These are phyloP conservation scores for Cyanoramphus novaezelandiae DNA, from an alignment of 2,113 vertebrate genomes.

Conservation along the genomic window DNA sequence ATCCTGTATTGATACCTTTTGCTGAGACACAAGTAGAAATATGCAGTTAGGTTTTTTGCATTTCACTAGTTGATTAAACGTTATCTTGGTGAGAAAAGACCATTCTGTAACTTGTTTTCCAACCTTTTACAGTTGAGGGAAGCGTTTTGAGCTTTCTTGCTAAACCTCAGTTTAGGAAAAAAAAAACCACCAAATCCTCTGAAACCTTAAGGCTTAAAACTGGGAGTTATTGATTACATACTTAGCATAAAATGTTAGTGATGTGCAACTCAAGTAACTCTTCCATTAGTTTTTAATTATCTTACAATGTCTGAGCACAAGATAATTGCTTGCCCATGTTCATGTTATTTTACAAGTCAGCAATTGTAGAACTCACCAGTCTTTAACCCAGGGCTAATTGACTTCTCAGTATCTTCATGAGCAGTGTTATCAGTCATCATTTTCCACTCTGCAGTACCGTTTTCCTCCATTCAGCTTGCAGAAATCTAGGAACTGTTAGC, in stretches of 20 bases:
- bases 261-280: neutral
- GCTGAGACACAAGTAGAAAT: neutral
- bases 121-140: neutral
- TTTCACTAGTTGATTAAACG: neutral
- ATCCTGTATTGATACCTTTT: accelerated
- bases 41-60: neutral
- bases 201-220: neutral
- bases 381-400: neutral
- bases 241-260: neutral
- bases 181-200: neutral
- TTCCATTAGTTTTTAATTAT: neutral
- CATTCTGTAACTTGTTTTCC: neutral
- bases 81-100: neutral
- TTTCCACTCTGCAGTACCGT: neutral
- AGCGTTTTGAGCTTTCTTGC: neutral
- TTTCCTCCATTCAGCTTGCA: neutral
- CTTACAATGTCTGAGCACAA: neutral
- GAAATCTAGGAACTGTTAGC: neutral
- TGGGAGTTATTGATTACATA: neutral
- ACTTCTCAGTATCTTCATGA: neutral
- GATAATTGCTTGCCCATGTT: neutral
- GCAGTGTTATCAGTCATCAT: neutral
- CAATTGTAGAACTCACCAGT: neutral
- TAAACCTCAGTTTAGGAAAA: neutral
- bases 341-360: neutral